Evolutionary conservation across 2,113 vertebrate species (phyloP).

Genomic region (Fregata magnificens): DNA sequence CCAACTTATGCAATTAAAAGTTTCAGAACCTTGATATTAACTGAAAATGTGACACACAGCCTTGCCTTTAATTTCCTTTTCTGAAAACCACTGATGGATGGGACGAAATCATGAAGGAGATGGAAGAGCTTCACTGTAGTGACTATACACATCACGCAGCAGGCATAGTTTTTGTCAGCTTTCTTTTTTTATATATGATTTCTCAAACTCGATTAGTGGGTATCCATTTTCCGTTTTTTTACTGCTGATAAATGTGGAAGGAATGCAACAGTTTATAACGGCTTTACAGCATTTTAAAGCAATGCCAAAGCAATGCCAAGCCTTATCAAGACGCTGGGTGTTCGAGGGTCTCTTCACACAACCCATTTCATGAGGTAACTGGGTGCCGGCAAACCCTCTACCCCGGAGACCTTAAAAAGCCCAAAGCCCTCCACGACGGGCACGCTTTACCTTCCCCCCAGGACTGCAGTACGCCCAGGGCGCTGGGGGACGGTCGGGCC

Average conservation of each 20-base stretch:
- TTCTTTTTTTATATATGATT: background rate
- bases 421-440: rapidly evolving
- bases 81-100: background rate
- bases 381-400: rapidly evolving
- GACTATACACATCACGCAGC: rapidly evolving
- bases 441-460: rapidly evolving
- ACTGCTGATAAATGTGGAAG: rapidly evolving
- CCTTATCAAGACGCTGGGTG: rapidly evolving
- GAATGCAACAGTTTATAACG: rapidly evolving
- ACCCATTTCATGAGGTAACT: rapidly evolving
- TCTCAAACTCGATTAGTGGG: background rate
- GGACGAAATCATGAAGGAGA: rapidly evolving
- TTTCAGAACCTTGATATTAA: background rate
- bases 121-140: rapidly evolving
- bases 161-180: background rate
- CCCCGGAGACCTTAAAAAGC: rapidly evolving
- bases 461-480: rapidly evolving
- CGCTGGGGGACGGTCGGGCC: rapidly evolving
- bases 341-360: background rate
- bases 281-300: background rate
- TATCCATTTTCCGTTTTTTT: rapidly evolving
- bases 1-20: no score
- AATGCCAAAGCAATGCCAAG: background rate
- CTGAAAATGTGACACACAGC: no score
- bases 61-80: background rate